Base-by-base conservation (phyloP, 1,140 invertebrate genomes). In the Drosophila kepulauana region DNA sequence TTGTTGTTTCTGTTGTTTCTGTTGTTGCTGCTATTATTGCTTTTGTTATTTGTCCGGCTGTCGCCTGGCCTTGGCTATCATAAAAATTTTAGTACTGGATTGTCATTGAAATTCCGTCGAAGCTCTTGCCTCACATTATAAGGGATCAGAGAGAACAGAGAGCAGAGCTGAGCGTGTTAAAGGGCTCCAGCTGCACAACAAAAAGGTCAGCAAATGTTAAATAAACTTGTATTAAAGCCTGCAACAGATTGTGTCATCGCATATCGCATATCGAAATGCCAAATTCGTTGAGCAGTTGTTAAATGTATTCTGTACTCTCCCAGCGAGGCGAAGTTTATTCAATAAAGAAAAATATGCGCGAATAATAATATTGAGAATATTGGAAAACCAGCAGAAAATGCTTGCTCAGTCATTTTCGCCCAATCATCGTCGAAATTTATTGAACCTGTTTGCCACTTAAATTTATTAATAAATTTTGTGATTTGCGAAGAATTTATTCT, bases 81-180 rank as follows among this genome's bases (percentile, higher is more conserved):
- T 75, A 65, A 71, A 75, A 75, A 59, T 65, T 75, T 75, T 59
- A 75, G 67, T 67, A 67, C 73, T 51, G 57, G 68, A 65, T 62
- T 75, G 45, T 61, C 38, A 66, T 75, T 70, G 65, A 69, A 68
- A 69, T 70, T 66, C 68, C 52, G 51, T 15, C 54, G 43, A 64
- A 56, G 68, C 61, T 48, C 43, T 71, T 30, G 25, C 54, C n/a
- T 59, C 28, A n/a, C 52, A 63, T 28, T 25, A 28, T 30, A 11
- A 3, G 28, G 30, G 54, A 38, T 57, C 35, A 11, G 41, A 43
- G 15, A 20, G 8, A 41, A 2, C 35, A 38, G 35, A 35, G 33
- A 38, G 6, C 20, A 25, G 3, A 3, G 20, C 20, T 33, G 33
- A 33, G 33, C 5, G 33, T 20, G 10, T 16, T 43, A 70, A 69